Base-by-base conservation (phyloP, 2,113 vertebrate species). In the Fregata magnificens region DNA sequence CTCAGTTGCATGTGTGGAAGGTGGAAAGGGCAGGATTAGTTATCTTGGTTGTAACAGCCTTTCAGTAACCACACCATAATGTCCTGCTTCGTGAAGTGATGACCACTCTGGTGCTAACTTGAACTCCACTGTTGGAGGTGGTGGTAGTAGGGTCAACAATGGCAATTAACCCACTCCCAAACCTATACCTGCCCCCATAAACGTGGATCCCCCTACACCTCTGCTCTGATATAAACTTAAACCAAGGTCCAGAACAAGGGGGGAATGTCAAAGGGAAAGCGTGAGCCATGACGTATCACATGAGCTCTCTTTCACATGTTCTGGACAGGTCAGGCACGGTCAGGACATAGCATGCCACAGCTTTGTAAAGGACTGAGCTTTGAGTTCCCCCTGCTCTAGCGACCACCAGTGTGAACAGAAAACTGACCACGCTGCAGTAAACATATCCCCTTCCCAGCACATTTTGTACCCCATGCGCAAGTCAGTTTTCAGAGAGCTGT, bases 181-280 rank as follows among this genome's bases (percentile, higher is more conserved):
- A 70, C 11, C 62, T 86, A 49, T 38, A 49, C 24, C 1, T 80
- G 15, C 28, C 4, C 8, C 31, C 32, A 9, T 63, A 66, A 45
- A 25, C 0, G 1, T 49, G 44, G 28, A 44, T 38, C 10, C 4
- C 2, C 7, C 38, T 71, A 45, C 13, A 25, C 5, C 5, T 74
- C 56, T 84, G 40, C n/a, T 62, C 28, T 67, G 21, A 71, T 61
- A 86, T 1, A 63, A 66, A 79, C 28, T 44, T 74, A 85, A 82
- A 70, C 15, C 12, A 71, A 62, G 13, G 14, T 53, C 34, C 20
- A 71, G 55, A 58, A 78, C 63, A 78, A 92, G 16, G 29, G 3
- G 16, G 13, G 19, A 52, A 56, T 36, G 47, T 53, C 29, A 78
- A 61, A 88, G 22, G 4, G 21, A 92, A 88, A 86, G 24, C 11